Conservation (phyloP, 2,797 vertebrate genomes). For the Halcyon chelicuti region DNA sequence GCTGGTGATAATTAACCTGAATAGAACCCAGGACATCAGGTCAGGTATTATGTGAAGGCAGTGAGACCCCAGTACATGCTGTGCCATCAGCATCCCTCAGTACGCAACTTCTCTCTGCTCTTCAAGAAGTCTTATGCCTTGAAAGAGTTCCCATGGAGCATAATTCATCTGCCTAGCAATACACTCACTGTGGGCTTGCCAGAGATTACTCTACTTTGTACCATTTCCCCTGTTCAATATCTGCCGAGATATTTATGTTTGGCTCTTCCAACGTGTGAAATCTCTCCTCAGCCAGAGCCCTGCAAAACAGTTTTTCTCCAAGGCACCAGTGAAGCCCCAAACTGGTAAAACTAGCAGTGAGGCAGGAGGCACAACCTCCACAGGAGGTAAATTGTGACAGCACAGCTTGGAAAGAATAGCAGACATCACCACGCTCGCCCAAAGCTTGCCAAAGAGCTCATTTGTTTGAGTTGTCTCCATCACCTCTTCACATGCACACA, state of each 20-base stretch:
- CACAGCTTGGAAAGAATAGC: neutral
- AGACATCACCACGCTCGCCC: neutral
- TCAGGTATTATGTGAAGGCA: neutral
- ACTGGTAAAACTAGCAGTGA: neutral
- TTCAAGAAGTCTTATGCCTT: neutral
- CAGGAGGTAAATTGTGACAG: neutral
- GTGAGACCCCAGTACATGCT: neutral
- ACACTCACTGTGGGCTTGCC: neutral
- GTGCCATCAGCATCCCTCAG: neutral
- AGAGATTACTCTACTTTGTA: neutral
- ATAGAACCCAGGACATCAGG: neutral
- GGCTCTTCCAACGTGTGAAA: neutral
- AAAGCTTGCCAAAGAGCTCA: neutral
- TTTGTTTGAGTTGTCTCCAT: neutral
- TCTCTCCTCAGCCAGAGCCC: neutral
- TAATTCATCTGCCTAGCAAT: neutral
- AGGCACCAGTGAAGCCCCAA: accelerated
- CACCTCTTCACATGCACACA: accelerated
- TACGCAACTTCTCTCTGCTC: neutral
- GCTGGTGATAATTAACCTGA: too few relatives aligned
- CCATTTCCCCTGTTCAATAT: neutral
- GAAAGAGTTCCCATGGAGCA: neutral
- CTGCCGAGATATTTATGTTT: neutral
- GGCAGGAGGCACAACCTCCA: neutral
- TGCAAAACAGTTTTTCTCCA: neutral